Conservation (phyloP, 2,888 invertebrate species). For the Drepana falcataria region DNA sequence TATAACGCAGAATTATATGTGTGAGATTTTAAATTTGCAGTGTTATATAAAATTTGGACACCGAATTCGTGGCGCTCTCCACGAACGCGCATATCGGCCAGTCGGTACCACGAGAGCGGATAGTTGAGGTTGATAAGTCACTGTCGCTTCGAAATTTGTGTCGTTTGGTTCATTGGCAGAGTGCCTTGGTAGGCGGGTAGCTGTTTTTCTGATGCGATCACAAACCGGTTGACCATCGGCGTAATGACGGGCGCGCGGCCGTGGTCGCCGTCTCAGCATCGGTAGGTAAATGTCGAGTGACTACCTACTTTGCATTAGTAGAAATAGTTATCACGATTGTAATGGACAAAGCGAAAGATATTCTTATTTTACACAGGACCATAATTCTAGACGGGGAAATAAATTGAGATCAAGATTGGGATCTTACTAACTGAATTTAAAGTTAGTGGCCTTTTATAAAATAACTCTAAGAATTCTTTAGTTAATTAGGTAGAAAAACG, state of each 20-base stretch:
- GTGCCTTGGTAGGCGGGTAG: conserved; percentile 55
- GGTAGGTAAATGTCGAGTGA: conserved; percentile 57
- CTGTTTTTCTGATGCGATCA: conserved; percentile 75
- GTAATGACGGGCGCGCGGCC: conserved; percentile 56
- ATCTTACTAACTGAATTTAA: background rate
- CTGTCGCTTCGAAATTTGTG: conserved; percentile 3
- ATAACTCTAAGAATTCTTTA: background rate
- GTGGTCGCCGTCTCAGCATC: conserved; percentile 39
- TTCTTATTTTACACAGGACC: conserved; percentile 16
- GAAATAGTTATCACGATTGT: conserved; percentile 35
- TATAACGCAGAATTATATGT: conserved; percentile 10
- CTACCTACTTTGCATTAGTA: conserved; percentile 60
- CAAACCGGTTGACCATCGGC: conserved; percentile 73
- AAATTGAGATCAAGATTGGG: conserved; percentile 12
- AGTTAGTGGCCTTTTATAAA: background rate
- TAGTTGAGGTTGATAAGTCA: conserved; percentile 7
- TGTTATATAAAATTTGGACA: conserved; percentile 63
- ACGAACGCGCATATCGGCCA: conserved; percentile 52
- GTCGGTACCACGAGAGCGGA: conserved; percentile 43
- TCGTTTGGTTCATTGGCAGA: conserved; percentile 9
- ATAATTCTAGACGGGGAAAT: conserved; percentile 12
- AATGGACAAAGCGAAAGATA: conserved; percentile 21
- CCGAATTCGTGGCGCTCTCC: conserved; percentile 60
- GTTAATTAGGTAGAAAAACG: too few relatives aligned
- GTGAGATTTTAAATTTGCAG: conserved; percentile 42